Conservation (phyloP, 2,113 vertebrate genomes). For the Puntigrus tetrazona region DNA sequence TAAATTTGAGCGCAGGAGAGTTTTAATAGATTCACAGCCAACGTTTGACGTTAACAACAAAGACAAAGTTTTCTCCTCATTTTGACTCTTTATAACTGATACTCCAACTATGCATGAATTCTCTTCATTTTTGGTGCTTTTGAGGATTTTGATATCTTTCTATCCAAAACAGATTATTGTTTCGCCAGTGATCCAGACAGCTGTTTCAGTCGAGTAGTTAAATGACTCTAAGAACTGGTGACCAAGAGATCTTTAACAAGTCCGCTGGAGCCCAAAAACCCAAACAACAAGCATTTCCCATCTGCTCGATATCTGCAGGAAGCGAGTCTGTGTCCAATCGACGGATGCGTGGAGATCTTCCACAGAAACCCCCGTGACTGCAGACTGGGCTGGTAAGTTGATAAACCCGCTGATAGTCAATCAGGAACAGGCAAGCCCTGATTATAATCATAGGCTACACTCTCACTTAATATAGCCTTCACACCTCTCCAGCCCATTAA, state of each 20-base stretch:
- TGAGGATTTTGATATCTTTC: not conserved
- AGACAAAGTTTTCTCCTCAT: not conserved
- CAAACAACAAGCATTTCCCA: not conserved
- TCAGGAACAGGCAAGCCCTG: slow-evolving; percentile 40
- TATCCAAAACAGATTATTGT: not conserved
- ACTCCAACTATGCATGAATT: not conserved
- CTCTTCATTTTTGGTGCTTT: not conserved
- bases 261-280: not conserved
- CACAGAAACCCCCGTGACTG: not conserved
- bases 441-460: slow-evolving; percentile 54
- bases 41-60: not conserved
- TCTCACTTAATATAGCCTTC: slow-evolving; percentile 34
- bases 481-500: slow-evolving; percentile 41
- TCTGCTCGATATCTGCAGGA: not conserved
- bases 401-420: slow-evolving; percentile 15
- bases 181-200: not conserved
- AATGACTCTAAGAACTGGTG: not conserved
- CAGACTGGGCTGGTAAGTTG: not conserved
- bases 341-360: not conserved
- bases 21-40: not conserved
- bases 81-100: not conserved
- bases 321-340: not conserved
- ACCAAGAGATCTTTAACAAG: not conserved
- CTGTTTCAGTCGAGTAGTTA: not conserved
- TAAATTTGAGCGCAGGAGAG: not conserved